Evolutionary conservation across 2,797 vertebrate genomes (phyloP).

Genomic region (Phrynocephalus vlangalii): DNA sequence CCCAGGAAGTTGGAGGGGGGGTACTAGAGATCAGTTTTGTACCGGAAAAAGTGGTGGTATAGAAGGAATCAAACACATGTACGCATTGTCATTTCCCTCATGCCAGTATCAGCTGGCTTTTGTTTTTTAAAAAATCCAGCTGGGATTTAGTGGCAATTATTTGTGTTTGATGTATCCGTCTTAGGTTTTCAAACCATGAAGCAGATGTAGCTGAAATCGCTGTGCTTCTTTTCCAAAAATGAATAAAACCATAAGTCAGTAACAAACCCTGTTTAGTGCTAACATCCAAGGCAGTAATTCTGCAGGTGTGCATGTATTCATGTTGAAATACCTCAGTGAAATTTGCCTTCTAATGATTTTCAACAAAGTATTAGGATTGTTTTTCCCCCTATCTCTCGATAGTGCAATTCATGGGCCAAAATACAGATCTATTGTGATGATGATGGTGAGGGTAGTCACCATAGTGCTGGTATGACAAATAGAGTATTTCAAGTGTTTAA

Average conservation of each 20-base stretch:
- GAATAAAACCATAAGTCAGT: too few relatives aligned
- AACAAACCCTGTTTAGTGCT: neutral
- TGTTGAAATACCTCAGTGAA: neutral
- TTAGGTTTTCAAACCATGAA: too few relatives aligned
- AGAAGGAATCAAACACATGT: neutral
- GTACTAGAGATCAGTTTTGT: neutral
- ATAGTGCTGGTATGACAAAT: neutral
- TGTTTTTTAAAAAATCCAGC: neutral
- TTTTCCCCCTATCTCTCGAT: neutral
- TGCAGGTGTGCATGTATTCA: neutral
- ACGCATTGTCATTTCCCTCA: too few relatives aligned
- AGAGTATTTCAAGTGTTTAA: neutral
- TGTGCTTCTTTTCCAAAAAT: neutral
- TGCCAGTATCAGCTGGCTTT: neutral
- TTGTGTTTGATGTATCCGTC: too few relatives aligned
- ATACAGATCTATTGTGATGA: neutral
- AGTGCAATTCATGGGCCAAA: neutral
- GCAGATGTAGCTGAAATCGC: too few relatives aligned
- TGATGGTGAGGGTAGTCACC: neutral
- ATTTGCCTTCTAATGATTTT: neutral
- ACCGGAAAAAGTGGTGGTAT: neutral
- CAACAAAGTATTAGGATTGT: neutral
- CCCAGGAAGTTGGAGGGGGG: neutral
- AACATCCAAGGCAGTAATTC: too few relatives aligned
- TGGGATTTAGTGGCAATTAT: neutral